A percentile compares a stretch with the other conserved stretches of the same genome.
Evolutionary conservation across 23 tunicate genomes (phyloP).

Genomic region (Ascidia mentula): DNA sequence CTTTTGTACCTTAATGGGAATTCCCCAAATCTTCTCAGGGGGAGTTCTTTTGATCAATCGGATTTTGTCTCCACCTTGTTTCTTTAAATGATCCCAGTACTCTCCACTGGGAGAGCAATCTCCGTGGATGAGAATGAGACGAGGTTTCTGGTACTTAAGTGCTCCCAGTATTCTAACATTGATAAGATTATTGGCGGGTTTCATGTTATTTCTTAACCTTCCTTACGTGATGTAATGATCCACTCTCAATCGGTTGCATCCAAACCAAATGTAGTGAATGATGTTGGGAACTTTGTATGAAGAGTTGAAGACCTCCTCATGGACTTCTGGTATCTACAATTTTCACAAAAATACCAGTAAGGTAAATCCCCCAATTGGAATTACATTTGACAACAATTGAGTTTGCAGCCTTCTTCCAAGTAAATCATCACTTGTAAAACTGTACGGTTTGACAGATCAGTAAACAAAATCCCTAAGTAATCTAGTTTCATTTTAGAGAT

Average conservation of each 20-base stretch:
- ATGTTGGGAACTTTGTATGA: conserved; percentile 43
- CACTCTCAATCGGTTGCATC: conserved; percentile 28
- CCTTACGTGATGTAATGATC: conserved; percentile 51
- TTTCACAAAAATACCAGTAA: too few species aligned
- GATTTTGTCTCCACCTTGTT: conserved; percentile 29
- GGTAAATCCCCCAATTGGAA: too few species aligned
- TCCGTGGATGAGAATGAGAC: conserved; percentile 59
- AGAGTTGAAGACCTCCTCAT: not conserved
- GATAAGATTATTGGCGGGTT: too few species aligned
- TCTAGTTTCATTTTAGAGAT: too few species aligned
- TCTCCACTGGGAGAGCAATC: conserved; percentile 57
- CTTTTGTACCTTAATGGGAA: conserved; percentile 36
- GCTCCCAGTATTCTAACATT: conserved; percentile 54
- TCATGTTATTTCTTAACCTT: too few species aligned
- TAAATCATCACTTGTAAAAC: too few species aligned
- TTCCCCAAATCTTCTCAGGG: conserved; percentile 58
- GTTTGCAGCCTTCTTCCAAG: too few species aligned
- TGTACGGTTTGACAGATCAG: too few species aligned
- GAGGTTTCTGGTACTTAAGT: conserved; percentile 36
- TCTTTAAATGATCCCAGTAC: conserved; percentile 39
- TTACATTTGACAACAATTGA: too few species aligned
- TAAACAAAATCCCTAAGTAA: too few species aligned
- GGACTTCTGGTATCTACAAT: conserved; percentile 50
- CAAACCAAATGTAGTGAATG: conserved; percentile 74
- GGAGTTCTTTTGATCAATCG: conserved; percentile 59